Percentiles rank a stretch among this genome's conserved stretches.
Conservation (phyloP, 2,113 vertebrate species). For the Cinclus mexicanus region DNA sequence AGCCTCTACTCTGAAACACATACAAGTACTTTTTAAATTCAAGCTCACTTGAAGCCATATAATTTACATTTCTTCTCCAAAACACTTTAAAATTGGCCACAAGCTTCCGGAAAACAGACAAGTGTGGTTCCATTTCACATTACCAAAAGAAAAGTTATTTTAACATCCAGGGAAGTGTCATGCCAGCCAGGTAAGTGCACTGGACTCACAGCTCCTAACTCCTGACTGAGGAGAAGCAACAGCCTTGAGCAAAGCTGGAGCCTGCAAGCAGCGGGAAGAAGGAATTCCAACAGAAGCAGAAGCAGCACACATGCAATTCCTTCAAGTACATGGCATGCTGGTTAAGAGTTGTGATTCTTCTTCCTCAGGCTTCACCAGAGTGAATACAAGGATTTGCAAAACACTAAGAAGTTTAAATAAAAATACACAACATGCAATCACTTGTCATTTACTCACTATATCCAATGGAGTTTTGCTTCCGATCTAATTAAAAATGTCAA, state of each 20-base stretch:
- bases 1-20: not conserved
- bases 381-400: not conserved
- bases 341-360: not conserved
- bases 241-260: not conserved
- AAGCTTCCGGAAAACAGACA: not conserved
- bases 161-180: not conserved
- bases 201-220: not conserved
- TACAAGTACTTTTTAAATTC: not conserved
- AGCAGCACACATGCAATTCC: conserved; percentile 38
- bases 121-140: not conserved
- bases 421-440: conserved; percentile 7
- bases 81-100: not conserved
- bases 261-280: conserved; percentile 12
- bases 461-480: conserved; percentile 67
- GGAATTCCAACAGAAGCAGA: not conserved
- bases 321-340: conserved; percentile 11
- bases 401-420: not conserved
- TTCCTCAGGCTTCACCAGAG: not conserved
- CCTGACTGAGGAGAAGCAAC: not conserved
- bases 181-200: conserved; percentile 1
- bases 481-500: conserved; percentile 65
- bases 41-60: not conserved
- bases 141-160: not conserved
- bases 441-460: conserved; percentile 55
- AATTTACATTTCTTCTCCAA: not conserved